Evolutionary conservation across 2,113 vertebrate genomes (phyloP), one percentile per base, ranked within the genome.

Genomic region (Dascyllus trimaculatus): DNA sequence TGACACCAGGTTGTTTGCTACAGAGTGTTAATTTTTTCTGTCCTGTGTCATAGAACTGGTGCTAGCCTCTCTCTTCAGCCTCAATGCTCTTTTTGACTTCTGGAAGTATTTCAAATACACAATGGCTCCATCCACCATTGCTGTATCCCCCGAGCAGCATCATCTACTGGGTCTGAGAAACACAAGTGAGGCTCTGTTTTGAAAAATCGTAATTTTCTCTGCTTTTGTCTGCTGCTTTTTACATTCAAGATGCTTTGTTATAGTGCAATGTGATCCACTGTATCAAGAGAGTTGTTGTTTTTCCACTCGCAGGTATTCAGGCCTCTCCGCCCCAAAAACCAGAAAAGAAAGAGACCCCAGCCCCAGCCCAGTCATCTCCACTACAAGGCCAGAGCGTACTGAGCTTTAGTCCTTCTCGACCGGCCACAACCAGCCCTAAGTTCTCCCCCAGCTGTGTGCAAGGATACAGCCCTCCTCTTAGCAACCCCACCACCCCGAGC

Each of bases 61-160:
- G 0, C 75, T 99, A 22, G 96, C 96, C 0, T 95, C 93, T 49
- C 80, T 99, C 58, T 99, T 99, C 88, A 98, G 96, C 89, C 93
- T 99, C 54, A 99, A 98, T 17, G 97, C 97, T 49, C 90, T 98
- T 35, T 96, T 97, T 93, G 97, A 99, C 88, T 98, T 99, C 91
- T 99, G 98, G 98, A 95, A 95, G 54, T 99, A 99, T 69, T 99
- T 98, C 87, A 98, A 96, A 78, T 98, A 96, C 81, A 97, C 98
- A 0, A 95, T 99, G 92, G 94, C 97, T 52, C 96, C 97, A 0
- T 93, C 93, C 17, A 95, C 91, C 64, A 85, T 98, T 45, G 93
- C 94, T 3, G 84, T 96, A 9, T 96, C 93, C 29, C 96, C 97
- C 1, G 88, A 93, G 22, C 98, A 99, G 74, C 97, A 97, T 88